phyloP scores from a whole-genome alignment of 2,113 vertebrate species.

The Sterna hirundo region DNA sequence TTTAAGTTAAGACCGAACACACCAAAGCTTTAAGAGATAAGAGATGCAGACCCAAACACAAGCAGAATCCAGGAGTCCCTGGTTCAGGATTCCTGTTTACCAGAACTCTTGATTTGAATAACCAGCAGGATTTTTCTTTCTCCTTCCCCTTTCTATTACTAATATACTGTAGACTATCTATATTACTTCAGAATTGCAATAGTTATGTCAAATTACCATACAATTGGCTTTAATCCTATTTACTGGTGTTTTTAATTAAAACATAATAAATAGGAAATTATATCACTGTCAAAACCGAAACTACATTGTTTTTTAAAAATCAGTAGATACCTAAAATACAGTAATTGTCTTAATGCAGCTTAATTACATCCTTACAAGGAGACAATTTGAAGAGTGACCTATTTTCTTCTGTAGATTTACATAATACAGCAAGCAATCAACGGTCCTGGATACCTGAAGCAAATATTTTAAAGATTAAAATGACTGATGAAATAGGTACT shows the following conservation, averaged over 20 bases:
- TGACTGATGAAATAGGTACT: conserved; percentile 25
- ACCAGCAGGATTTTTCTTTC: neutral
- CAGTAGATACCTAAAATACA: conserved; percentile 26
- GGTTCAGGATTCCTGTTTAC: neutral
- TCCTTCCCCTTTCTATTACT: neutral
- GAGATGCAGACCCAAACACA: neutral
- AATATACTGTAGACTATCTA: neutral
- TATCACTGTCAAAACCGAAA: conserved; percentile 25
- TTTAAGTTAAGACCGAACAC: neutral
- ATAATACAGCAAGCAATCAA: conserved; percentile 52
- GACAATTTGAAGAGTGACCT: conserved; percentile 58
- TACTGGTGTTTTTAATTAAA: conserved; percentile 48
- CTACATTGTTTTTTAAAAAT: neutral
- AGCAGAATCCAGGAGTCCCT: neutral
- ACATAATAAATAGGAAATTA: conserved; percentile 27
- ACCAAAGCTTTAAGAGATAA: neutral
- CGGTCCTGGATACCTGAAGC: neutral
- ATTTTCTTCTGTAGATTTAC: conserved; percentile 65
- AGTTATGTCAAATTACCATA: conserved; percentile 6
- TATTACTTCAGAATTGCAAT: neutral
- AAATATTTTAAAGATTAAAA: conserved; percentile 61
- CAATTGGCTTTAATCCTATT: conserved; percentile 26
- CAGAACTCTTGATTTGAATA: neutral
- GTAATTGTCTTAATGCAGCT: conserved; percentile 52
- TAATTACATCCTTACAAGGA: conserved; percentile 51